Conservation (phyloP, 1,140 invertebrate species). For the Eubasilissa regina region DNA sequence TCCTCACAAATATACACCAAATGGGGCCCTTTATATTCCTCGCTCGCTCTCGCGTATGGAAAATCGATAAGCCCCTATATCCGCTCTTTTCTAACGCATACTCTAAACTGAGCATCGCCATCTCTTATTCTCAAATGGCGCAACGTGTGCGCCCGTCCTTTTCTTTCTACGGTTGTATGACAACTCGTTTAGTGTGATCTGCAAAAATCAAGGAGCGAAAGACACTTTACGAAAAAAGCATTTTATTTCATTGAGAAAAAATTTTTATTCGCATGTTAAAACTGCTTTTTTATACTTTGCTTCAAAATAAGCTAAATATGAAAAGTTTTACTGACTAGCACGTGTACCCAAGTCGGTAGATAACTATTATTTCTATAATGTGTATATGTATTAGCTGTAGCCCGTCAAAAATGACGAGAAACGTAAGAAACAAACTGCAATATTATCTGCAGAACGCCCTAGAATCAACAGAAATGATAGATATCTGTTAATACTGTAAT, state of each 20-base stretch:
- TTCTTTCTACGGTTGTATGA: constrained; percentile 2
- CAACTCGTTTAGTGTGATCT: constrained; percentile 31
- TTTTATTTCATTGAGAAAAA: too few relatives aligned
- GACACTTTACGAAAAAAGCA: not conserved
- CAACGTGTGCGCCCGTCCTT: not conserved
- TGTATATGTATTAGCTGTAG: too few relatives aligned
- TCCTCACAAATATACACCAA: constrained; percentile 37
- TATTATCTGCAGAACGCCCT: too few relatives aligned
- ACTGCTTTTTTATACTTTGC: not conserved
- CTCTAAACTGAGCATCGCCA: not conserved
- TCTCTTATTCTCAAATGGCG: not conserved
- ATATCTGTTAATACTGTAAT: too few relatives aligned
- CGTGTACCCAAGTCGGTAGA: too few relatives aligned
- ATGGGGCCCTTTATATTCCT: constrained; percentile 39
- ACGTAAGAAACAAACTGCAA: too few relatives aligned
- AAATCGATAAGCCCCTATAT: constrained; percentile 46
- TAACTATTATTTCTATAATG: too few relatives aligned
- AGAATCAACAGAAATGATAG: too few relatives aligned
- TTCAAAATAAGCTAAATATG: not conserved
- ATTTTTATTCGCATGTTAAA: too few relatives aligned
- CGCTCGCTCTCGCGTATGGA: constrained; percentile 33
- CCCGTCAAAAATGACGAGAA: too few relatives aligned
- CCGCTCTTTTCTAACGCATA: constrained; percentile 34
- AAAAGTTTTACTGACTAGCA: too few relatives aligned
- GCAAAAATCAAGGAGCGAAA: not conserved